Evolutionary conservation across 2,113 vertebrate species (phyloP).

Genomic region (Perccottus glenii): DNA sequence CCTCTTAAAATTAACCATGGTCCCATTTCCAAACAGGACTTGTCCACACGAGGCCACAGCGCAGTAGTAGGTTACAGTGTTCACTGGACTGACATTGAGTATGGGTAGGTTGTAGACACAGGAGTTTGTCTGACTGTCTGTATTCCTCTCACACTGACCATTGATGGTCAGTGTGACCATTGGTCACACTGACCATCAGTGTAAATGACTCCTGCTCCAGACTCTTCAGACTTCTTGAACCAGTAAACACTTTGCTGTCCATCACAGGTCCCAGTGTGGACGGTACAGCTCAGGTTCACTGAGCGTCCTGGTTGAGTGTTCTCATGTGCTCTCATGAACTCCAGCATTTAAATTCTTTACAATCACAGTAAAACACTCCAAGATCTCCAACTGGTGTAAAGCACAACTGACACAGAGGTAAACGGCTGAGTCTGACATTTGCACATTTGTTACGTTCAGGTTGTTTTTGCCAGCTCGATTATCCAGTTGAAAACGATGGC

Average conservation of each 20-base stretch:
- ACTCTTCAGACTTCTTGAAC: background rate
- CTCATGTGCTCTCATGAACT: slow-evolving; percentile 1
- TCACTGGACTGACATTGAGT: slow-evolving; percentile 2
- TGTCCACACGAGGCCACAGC: slow-evolving; percentile 57
- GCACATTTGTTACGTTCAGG: too few relatives aligned
- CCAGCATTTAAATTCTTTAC: background rate
- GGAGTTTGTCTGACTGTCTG: slow-evolving; percentile 23
- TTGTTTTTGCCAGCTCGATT: too few relatives aligned
- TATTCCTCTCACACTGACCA: slow-evolving; percentile 35
- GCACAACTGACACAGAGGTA: slow-evolving; percentile 56
- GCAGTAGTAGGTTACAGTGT: slow-evolving; percentile 39
- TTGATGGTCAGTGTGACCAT: too few relatives aligned
- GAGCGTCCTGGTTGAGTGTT: slow-evolving; percentile 52
- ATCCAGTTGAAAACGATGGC: slow-evolving; percentile 12
- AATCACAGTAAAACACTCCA: slow-evolving; percentile 13
- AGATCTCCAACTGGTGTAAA: background rate
- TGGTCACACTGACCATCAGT: too few relatives aligned
- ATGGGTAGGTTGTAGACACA: slow-evolving; percentile 46
- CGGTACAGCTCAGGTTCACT: slow-evolving; percentile 62
- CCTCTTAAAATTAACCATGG: background rate
- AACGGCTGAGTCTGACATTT: slow-evolving; percentile 34
- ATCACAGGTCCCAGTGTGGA: slow-evolving; percentile 57
- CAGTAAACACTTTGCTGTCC: slow-evolving; percentile 21
- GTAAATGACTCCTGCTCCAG: slow-evolving; percentile 52
- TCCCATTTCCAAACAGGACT: slow-evolving; percentile 48